A percentile compares a stretch with the other conserved stretches of the same genome.
These are phyloP conservation scores for Clusia tigrina DNA, from an alignment of 2,888 invertebrate species.

Conservation along the genomic window DNA sequence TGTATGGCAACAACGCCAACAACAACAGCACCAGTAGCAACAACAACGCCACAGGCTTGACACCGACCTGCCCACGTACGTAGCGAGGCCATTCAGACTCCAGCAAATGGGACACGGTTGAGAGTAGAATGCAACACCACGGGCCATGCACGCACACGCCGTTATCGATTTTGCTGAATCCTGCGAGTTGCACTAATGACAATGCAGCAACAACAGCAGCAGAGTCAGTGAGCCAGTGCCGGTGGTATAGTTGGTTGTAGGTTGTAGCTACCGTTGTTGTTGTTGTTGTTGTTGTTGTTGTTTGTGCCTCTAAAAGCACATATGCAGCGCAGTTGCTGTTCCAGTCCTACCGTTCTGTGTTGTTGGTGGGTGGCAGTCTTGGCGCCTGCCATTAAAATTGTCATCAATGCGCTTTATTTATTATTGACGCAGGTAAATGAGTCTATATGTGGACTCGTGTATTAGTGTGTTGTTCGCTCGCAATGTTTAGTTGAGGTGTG, in stretches of 20 bases:
- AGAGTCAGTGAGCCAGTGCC: background rate
- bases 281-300: background rate
- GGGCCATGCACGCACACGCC: background rate
- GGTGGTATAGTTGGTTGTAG: background rate
- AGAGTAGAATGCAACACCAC: background rate
- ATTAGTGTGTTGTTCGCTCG: background rate
- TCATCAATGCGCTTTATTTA: background rate
- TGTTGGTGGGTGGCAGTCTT: background rate
- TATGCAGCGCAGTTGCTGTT: background rate
- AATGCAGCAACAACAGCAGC: background rate
- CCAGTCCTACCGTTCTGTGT: background rate
- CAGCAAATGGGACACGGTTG: background rate
- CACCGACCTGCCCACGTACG: background rate
- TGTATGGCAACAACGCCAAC: background rate
- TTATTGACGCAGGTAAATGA: background rate
- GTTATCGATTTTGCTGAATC: background rate
- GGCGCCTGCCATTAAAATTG: constrained; percentile 5
- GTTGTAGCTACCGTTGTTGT: background rate
- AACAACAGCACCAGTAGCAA: background rate
- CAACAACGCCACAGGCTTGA: background rate
- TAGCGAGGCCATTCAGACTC: background rate
- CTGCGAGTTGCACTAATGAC: constrained; percentile 1
- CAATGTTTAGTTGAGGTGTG: too few species aligned
- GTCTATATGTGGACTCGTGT: background rate
- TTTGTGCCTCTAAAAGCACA: background rate